Percentiles rank a stretch among this genome's conserved stretches.
Evolutionary conservation across 2,797 vertebrate species (phyloP).

Genomic region (Glossophaga mutica): DNA sequence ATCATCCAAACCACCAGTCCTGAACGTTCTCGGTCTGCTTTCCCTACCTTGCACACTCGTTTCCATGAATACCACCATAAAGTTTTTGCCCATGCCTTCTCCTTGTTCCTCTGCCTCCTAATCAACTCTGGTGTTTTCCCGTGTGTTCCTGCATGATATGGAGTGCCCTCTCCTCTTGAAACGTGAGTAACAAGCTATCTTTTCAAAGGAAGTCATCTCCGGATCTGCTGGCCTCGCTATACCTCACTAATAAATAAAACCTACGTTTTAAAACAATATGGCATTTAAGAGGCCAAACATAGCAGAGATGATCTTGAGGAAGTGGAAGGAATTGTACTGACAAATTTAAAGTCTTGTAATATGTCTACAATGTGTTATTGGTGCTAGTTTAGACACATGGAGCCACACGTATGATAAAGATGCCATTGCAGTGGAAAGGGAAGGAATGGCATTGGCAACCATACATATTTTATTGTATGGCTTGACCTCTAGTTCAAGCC

Average conservation of each 20-base stretch:
- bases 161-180: neutral
- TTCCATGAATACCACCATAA: neutral
- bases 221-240: neutral
- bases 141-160: neutral
- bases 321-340: neutral
- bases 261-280: neutral
- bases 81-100: neutral
- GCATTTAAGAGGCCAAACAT: neutral
- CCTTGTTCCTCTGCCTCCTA: neutral
- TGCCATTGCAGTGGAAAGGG: neutral
- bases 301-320: neutral
- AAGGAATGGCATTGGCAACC: neutral
- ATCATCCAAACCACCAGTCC: neutral
- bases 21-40: neutral
- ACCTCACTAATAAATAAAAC: neutral
- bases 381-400: neutral
- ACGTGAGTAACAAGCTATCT: neutral
- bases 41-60: neutral
- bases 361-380: neutral
- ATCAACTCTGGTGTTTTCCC: neutral
- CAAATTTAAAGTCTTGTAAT: neutral
- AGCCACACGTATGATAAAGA: neutral
- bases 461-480: no score
- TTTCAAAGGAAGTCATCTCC: neutral
- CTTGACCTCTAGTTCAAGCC: neutral